Evolutionary conservation across 2,888 invertebrate genomes (phyloP).

Genomic region (Nephrotoma appendiculata): DNA sequence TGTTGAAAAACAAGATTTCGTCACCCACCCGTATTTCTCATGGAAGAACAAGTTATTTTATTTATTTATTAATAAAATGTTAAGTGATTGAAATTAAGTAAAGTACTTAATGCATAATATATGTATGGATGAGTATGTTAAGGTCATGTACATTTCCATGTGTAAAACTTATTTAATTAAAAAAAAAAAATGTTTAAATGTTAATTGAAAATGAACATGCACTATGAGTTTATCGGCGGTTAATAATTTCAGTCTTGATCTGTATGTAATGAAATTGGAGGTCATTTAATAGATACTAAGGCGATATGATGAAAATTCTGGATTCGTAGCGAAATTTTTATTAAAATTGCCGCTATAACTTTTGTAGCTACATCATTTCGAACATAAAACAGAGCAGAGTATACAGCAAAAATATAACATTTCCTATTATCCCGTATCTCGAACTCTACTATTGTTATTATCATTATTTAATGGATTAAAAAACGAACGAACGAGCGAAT

Average conservation of each 20-base stretch:
- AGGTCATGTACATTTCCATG: background rate
- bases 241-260: background rate
- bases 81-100: background rate
- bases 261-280: background rate
- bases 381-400: background rate
- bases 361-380: background rate
- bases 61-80: background rate
- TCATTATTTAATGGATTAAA: background rate
- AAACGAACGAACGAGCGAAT: background rate
- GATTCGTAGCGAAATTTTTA: too few species aligned
- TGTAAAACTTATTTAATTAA: background rate
- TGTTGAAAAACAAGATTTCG: too few species aligned
- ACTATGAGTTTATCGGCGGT: background rate
- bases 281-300: background rate
- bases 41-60: background rate
- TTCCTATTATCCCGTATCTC: background rate
- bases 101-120: background rate
- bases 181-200: background rate
- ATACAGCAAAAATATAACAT: background rate
- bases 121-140: background rate
- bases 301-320: background rate
- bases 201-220: background rate
- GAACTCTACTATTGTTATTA: background rate
- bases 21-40: background rate
- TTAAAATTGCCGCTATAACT: background rate